Percentiles rank a stretch among this genome's conserved stretches.
phyloP scores from a whole-genome alignment of 2,888 invertebrate genomes.

The Chymomyza caudatula region DNA sequence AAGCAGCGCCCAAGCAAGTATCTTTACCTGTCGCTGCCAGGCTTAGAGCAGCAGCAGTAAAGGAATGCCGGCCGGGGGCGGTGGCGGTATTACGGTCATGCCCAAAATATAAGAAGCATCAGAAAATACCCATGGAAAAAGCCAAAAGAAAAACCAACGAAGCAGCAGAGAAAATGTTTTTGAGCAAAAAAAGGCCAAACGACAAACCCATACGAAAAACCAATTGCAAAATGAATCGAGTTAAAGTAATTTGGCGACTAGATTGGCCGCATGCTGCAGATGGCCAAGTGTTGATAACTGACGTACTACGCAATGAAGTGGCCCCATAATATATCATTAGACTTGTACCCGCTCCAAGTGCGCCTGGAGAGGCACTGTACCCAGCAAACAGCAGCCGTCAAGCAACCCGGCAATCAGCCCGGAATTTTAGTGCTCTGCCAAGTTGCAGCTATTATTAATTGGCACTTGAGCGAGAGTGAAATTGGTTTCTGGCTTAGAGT shows the following conservation, averaged over 20 bases:
- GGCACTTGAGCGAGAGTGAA: background rate
- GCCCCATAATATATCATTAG: conserved; percentile 1
- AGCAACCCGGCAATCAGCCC: background rate
- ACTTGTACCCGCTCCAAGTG: no score
- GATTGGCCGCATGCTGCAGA: conserved; percentile 32
- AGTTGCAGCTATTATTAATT: background rate
- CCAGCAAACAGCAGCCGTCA: background rate
- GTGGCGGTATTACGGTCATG: background rate
- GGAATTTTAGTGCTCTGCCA: background rate
- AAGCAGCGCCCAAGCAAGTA: conserved; percentile 27
- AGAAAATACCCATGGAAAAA: background rate
- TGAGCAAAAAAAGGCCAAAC: background rate
- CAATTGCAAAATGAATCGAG: conserved; percentile 65
- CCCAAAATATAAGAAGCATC: background rate
- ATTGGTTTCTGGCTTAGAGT: background rate
- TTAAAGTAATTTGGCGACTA: conserved; percentile 41
- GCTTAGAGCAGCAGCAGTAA: conserved; percentile 12
- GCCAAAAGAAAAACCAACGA: conserved; percentile 6
- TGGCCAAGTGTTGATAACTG: conserved; percentile 46
- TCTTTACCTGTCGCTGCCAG: conserved; percentile 55
- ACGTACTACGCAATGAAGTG: background rate
- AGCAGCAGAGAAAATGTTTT: background rate
- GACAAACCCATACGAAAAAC: conserved; percentile 14
- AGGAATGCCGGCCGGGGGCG: background rate
- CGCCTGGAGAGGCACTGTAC: no score